Base-by-base conservation (phyloP, 2,888 invertebrate species). In the Trachelus stipa region DNA sequence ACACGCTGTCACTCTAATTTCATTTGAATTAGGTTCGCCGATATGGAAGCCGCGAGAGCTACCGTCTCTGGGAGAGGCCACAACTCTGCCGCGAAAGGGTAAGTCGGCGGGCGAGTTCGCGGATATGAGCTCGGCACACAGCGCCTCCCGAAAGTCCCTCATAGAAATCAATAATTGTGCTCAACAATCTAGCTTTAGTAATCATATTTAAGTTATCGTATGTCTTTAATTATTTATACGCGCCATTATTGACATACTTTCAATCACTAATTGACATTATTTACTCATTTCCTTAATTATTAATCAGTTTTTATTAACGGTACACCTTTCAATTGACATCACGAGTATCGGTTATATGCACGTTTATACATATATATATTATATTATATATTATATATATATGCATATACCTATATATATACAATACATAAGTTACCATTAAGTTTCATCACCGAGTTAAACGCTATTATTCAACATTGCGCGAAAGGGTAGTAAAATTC, bases 11-110 rank as follows among this genome's bases (percentile, higher is more conserved):
- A 56, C 56, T 56, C 56, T 23, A 56, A 31, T 71, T 71, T 71
- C 71, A 73, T 78, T 76, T 78, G 68, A 76, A 76, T 40, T 40
- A 68, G 98, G 98, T 94, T 98, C 98, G 93, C 98, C 98, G 92
- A 97, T 98, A 93, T 98, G 98, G 98, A 98, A 98, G 95, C 98
- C 98, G 93, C 96, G 98, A 94, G 97, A 98, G 94, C 91, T 93
- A 88, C 92, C 92, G 75, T 93, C 93, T 89, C 92, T 93, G 89
- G 92, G 93, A 83, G 94, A 94, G 92, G 93, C 94, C 87, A 93
- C 93, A 87, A 94, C 94, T 79, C 93, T 94, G 91, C 94, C 94
- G 88, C 93, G 94, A 88, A 94, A 94, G 92, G 93, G 93, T 91
- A 92, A 93, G 80, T 90, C 91, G 84, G 90, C 88, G 74, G 86